Percentiles rank a stretch among this genome's conserved stretches.
phyloP scores from a whole-genome alignment of 2,113 vertebrate species.

The Epinephelus lanceolatus region DNA sequence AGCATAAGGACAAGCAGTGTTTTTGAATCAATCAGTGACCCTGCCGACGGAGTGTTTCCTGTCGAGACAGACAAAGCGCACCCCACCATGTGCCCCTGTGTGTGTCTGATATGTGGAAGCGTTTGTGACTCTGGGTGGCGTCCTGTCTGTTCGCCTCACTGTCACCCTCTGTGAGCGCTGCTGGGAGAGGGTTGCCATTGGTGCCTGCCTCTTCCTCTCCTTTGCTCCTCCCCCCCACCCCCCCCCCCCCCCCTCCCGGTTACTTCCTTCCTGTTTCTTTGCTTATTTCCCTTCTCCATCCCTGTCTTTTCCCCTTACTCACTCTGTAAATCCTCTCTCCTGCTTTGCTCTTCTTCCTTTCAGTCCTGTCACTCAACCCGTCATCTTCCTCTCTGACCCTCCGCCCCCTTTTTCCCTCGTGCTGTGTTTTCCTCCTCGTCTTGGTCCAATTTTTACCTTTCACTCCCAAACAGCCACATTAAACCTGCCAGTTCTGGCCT shows the following conservation, averaged over 20 bases:
- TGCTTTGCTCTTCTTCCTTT: neutral
- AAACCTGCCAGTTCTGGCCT: conserved; percentile 22
- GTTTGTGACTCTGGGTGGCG: conserved; percentile 74
- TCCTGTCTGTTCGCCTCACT: conserved; percentile 79
- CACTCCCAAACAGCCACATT: neutral
- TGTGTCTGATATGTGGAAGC: conserved; percentile 64
- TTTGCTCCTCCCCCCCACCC: neutral
- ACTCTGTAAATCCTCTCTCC: neutral
- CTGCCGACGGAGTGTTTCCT: conserved; percentile 56
- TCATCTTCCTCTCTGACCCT: neutral
- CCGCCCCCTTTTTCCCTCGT: fast-evolving
- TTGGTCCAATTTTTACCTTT: neutral
- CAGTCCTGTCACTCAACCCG: neutral
- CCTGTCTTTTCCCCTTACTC: neutral
- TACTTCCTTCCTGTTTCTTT: neutral
- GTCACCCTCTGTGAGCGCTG: conserved; percentile 72
- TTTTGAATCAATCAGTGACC: conserved; percentile 58
- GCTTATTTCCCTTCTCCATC: neutral
- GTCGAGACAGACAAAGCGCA: conserved; percentile 41
- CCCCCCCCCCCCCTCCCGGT: neutral
- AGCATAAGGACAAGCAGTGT: conserved; percentile 19
- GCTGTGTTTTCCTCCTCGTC: neutral
- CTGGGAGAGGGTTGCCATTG: conserved; percentile 55
- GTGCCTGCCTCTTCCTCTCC: conserved; percentile 51
- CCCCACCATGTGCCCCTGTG: conserved; percentile 42